Evolutionary conservation across 2,113 vertebrate species (phyloP).

Genomic region (Myotis brandtii): DNA sequence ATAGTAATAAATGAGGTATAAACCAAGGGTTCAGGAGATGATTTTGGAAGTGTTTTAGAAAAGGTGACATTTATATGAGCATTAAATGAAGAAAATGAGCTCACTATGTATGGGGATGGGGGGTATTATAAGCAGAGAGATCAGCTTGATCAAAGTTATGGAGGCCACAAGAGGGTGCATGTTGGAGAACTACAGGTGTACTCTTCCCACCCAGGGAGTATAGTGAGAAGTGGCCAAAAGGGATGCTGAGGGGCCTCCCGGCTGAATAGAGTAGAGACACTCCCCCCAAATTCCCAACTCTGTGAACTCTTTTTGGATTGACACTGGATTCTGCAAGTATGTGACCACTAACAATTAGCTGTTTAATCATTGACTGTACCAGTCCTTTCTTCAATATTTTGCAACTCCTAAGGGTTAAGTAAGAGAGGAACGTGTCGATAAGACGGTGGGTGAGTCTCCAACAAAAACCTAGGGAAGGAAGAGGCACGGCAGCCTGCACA

Average conservation of each 20-base stretch:
- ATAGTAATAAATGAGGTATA: neutral
- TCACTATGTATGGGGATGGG: neutral
- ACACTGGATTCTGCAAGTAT: neutral
- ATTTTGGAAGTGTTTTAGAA: constrained; percentile 1
- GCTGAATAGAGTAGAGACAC: neutral
- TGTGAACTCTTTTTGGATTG: neutral
- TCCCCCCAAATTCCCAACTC: neutral
- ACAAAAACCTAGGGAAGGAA: neutral
- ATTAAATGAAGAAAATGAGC: neutral
- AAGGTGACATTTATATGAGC: neutral
- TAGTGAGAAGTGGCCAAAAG: neutral
- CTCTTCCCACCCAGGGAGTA: neutral
- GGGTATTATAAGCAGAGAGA: neutral
- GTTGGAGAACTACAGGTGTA: neutral
- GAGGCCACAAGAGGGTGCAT: neutral
- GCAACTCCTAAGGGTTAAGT: constrained; percentile 14
- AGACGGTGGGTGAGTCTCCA: neutral
- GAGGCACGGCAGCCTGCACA: neutral
- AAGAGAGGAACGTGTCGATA: constrained; percentile 59
- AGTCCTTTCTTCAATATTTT: constrained; percentile 42
- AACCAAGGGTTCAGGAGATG: neutral
- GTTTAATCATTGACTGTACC: constrained; percentile 57
- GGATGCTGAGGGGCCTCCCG: neutral
- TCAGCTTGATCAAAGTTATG: neutral
- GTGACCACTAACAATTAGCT: neutral